Base-by-base conservation (phyloP, 2,797 vertebrate genomes). In the Hephaestus fuliginosus region DNA sequence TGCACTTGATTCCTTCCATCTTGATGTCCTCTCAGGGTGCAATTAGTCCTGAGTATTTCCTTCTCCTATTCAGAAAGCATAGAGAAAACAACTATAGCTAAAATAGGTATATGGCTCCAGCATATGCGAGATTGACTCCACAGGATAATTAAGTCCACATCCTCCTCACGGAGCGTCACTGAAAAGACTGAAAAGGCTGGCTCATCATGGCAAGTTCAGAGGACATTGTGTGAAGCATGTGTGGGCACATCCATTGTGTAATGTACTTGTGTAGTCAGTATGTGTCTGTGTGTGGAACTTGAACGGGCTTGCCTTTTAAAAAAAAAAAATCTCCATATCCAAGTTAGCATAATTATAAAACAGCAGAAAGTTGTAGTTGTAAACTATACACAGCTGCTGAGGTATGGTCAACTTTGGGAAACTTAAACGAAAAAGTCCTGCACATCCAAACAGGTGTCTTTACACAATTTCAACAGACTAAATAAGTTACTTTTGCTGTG, bases 241-340 rank as follows among this genome's bases (percentile, higher is more conserved):
- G 87, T 84, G 71, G 72, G 78, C 79, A 74, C 20, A 67, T 64
- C 57, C 48, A 78, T 66, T 83, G 53, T 78, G 63, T 70, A 78
- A 64, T 69, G 30, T 62, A 48, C 67, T 82, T 66, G 44, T 76
- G 84, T 41, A 44, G 65, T 66, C 44, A 65, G 2, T 57, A 4
- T 70, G 44, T 63, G 48, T 67, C 56, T 53, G 36, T 20, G 4
- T 53, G 56, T 25, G 2, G 20, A 72, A 36, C 56, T 63, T 76
- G 43, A 48, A 65, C 3, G 68, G 33, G 22, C 72, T 74, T 71
- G 63, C 52, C 64, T 76, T 80, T 33, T 25, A 25, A 51, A 58
- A 71, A 74, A 53, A 62, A 60, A 20, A 60, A 13, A 48, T 78
- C 43, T 76, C 7, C 22, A 41, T 74, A 63, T 66, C 41, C 68